Evolutionary conservation across 2,113 vertebrate species (phyloP), one percentile per base, ranked within the genome.

Genomic region (Periophthalmus modestus): DNA sequence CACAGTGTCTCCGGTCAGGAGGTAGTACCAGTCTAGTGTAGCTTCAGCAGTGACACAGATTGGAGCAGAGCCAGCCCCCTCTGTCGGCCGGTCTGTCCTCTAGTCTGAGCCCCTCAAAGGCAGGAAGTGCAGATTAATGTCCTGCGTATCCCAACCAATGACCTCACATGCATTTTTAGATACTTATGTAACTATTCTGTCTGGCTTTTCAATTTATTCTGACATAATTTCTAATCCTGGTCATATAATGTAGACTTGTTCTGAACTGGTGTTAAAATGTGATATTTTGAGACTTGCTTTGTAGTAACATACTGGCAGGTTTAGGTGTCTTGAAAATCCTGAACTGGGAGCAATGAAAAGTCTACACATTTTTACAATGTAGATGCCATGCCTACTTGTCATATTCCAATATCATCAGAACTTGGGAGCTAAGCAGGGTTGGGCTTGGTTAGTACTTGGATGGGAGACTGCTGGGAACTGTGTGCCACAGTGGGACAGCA

Each of bases 81-180:
- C 54, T n/a, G 15, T 36, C 33, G 7, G 16, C 34, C 62, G n/a
- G 7, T n/a, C 62, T 43, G 33, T 65, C 62, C 62, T 39, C 16
- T 43, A 18, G 34, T 39, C 62, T 65, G 34, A 65, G 18, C 34
- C 34, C 23, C 34, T 39, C 15, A 65, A 65, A 65, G 34, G 62
- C 62, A 65, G 62, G 62, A 65, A 39, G 62, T 39, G 19, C 33
- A 65, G 62, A 65, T 34, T 43, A 65, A 65, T 65, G 62, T 65
- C 62, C 62, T 43, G 34, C 43, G 62, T 39, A 65, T 65, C 62
- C 62, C 43, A 34, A 65, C 62, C 10, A 11, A n/a, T 65, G 62
- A 65, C 62, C 62, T 65, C 33, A 39, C 10, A 4, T 18, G 13
- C 62, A 43, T 65, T 63, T 65, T 65, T 65, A 43, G 62, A n/a